Conservation (phyloP, 2,113 vertebrate genomes). For the Tragelaphus scriptus region DNA sequence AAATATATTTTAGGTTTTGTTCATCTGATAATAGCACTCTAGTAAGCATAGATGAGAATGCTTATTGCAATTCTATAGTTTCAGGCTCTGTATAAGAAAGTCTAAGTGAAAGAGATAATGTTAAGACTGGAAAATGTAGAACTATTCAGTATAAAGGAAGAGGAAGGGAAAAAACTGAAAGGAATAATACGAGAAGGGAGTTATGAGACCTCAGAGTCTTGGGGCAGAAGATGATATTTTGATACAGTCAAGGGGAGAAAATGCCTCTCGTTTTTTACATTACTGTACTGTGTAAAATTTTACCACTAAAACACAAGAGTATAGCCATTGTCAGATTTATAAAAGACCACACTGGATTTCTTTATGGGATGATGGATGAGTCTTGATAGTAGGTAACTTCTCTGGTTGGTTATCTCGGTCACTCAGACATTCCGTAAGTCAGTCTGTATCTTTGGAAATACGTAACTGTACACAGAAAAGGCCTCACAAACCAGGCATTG, state of each 20-base stretch:
- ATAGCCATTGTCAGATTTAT: slow-evolving; percentile 4
- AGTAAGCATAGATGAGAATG: not conserved
- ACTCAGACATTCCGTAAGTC: not conserved
- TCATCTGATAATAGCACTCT: not conserved
- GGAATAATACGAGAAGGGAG: not conserved
- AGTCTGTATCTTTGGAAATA: not conserved
- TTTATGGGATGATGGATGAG: not conserved
- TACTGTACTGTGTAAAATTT: not conserved
- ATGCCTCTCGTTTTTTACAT: not conserved
- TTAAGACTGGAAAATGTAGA: not conserved
- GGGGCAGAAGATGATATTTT: slow-evolving; percentile 28
- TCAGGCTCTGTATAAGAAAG: not conserved
- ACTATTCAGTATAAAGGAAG: not conserved
- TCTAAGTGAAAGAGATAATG: not conserved
- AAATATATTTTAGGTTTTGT: not conserved
- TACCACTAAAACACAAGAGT: not conserved
- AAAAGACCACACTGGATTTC: not conserved
- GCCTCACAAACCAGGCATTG: not conserved
- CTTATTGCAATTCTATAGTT: not conserved
- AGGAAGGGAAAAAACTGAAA: not conserved
- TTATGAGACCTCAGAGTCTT: not conserved
- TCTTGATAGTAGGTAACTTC: not conserved
- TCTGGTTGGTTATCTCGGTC: not conserved
- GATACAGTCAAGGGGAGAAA: not conserved
- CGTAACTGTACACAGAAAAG: not conserved